Evolutionary conservation across 2,888 invertebrate genomes (phyloP), one percentile per base, ranked within the genome.

Genomic region (Andrena trimmerana): DNA sequence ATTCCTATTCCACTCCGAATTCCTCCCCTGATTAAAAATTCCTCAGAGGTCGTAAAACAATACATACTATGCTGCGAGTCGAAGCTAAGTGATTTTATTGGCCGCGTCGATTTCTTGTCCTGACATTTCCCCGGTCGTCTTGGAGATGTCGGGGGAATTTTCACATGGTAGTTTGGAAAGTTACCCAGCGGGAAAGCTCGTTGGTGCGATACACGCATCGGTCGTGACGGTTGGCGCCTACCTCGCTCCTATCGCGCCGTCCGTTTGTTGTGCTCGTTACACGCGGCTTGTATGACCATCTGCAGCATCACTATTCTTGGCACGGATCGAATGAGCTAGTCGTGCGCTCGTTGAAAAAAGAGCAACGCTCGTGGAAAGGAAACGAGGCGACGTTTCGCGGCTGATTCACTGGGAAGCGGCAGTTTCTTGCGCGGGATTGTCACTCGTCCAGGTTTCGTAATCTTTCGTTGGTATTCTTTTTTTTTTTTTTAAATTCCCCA

Each of bases 241-340:
- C 57, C 59, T 57, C 65, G 36, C 65, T 42, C 66, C 68, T 65
- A 60, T 75, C 67, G 31, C 31, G 60, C 63, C 63, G 68, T 86
- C 88, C 81, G 76, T 88, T 84, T 84, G 78, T 86, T 86, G 63
- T 77, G 72, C 86, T 87, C 76, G 83, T 86, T 87, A 80, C 81
- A 78, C 50, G 74, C 78, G 66, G 71, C 79, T 81, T 52, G 76
- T 36, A 68, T 67, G 67, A 50, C 71, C 75, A 82, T 85, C 82
- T 82, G 65, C 73, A 78, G 84, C 80, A 82, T 87, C 81, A 85
- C 82, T 88, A 90, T 90, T 90, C 90, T 83, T 81, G 84, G 88
- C 90, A 86, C 86, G 88, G 86, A 84, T 90, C 84, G 86, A 90
- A 88, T 78, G 68, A 85, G 70, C 57, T 59, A 42, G 74, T 68